A percentile compares a stretch with the other conserved stretches of the same genome.
Conservation (phyloP, 1,140 invertebrate species). For the Babylonia areolata region DNA sequence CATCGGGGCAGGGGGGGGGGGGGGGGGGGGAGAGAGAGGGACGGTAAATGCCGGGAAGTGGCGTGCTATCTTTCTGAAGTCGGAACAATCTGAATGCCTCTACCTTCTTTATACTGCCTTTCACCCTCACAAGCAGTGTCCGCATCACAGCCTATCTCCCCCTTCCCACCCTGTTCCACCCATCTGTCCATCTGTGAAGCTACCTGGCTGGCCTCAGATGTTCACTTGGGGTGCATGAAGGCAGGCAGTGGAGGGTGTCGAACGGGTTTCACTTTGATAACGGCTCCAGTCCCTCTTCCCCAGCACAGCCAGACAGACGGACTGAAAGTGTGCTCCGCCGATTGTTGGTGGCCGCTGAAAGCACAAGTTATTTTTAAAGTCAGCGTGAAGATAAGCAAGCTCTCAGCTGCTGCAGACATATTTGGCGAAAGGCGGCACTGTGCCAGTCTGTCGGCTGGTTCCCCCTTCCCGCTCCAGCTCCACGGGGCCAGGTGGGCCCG, state of each 20-base stretch:
- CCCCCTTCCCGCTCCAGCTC: no score
- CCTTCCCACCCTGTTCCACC: not conserved
- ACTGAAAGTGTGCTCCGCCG: not conserved
- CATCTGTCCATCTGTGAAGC: not conserved
- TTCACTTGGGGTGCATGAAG: not conserved
- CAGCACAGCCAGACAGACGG: not conserved
- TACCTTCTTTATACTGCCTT: not conserved
- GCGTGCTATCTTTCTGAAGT: not conserved
- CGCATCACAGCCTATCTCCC: not conserved
- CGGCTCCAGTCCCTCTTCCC: not conserved
- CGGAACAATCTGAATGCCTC: not conserved
- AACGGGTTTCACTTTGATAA: slow-evolving; percentile 3
- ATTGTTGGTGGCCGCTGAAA: slow-evolving; percentile 10
- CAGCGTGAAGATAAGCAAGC: not conserved
- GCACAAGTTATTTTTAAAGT: slow-evolving; percentile 19
- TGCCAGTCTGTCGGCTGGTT: not conserved
- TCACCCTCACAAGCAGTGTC: not conserved
- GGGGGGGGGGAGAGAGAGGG: not conserved
- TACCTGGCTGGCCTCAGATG: not conserved
- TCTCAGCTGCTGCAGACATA: not conserved
- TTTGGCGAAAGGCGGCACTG: not conserved
- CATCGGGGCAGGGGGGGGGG: not conserved
- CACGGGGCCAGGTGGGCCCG: no score
- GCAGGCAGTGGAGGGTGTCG: not conserved
- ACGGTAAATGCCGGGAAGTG: not conserved